Evolutionary conservation across 2,888 invertebrate species (phyloP).

Genomic region (Ditula angustiorana): DNA sequence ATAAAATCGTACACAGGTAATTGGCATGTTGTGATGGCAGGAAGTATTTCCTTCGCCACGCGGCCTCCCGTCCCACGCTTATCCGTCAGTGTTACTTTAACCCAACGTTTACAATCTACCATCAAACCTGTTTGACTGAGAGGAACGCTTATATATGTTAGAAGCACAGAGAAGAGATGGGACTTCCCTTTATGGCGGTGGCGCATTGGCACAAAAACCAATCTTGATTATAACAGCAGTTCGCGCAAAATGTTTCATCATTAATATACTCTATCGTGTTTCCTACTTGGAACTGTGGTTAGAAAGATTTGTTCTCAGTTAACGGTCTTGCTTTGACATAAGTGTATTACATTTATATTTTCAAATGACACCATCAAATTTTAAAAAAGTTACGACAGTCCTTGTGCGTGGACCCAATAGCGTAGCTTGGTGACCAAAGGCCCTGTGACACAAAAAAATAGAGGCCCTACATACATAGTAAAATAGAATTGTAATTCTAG

Average conservation of each 20-base stretch:
- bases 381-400: too few species aligned
- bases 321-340: not conserved
- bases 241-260: too few species aligned
- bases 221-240: too few species aligned
- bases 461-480: too few species aligned
- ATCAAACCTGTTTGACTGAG: not conserved
- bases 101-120: not conserved
- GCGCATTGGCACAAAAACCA: not conserved
- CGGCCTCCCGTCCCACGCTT: not conserved
- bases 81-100: not conserved
- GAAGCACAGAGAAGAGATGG: too few species aligned
- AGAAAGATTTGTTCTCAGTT: not conserved
- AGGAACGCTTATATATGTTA: not conserved
- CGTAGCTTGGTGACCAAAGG: too few species aligned
- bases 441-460: too few species aligned
- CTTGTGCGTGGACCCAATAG: too few species aligned
- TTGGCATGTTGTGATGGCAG: conserved; percentile 10
- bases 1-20: conserved; percentile 21
- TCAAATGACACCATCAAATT: not conserved
- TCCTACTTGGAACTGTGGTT: not conserved
- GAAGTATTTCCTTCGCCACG: conserved; percentile 13
- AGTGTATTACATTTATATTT: not conserved
- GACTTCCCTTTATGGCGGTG: too few species aligned
- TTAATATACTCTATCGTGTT: not conserved
- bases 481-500: too few species aligned